Evolutionary conservation across 2,888 invertebrate genomes (phyloP), one percentile per base, ranked within the genome.

Genomic region (Eilema griseolum): DNA sequence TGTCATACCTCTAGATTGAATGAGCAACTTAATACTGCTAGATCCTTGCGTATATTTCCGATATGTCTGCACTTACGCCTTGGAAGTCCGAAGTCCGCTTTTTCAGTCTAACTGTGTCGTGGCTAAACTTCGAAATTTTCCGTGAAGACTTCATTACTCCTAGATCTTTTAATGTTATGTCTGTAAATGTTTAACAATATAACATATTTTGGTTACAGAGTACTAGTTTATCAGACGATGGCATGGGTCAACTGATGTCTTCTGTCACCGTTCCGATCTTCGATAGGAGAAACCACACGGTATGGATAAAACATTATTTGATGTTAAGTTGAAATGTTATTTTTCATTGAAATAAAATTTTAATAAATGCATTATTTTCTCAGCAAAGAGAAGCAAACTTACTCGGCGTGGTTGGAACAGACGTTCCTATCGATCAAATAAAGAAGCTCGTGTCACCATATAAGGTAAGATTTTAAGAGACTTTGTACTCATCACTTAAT

Each of bases 371-470:
- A 5, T 23, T 67, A 8, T 33, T 11, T 16, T 65, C 74, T 95
- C 92, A 97, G 97, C 97, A 97, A 88, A 97, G 98, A 88, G 97
- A 97, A 81, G 99, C 99, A 26, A 99, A 98, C 91, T 96, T 99
- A 78, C 96, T 99, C 78, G 99, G 99, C 66, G 99, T 99, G 59
- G 99, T 99, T 75, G 99, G 99, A 66, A 99, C 99, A 26, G 99
- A 99, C 94, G 98, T 99, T 75, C 99, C 99, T 81, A 97, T 99
- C 85, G 97, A 98, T 91, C 98, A 99, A 95, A 98, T 99, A 86
- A 97, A 97, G 92, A 98, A 99, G 96, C 96, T 99, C 89, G 98
- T 99, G 73, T 99, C 99, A 84, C 97, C 98, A 68, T 98, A 98
- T 88, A 98, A 98, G 97, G 98, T 98, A 95, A 16, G 61, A 11